phyloP scores from a whole-genome alignment of 2,113 vertebrate species.

The Cervus canadensis region DNA sequence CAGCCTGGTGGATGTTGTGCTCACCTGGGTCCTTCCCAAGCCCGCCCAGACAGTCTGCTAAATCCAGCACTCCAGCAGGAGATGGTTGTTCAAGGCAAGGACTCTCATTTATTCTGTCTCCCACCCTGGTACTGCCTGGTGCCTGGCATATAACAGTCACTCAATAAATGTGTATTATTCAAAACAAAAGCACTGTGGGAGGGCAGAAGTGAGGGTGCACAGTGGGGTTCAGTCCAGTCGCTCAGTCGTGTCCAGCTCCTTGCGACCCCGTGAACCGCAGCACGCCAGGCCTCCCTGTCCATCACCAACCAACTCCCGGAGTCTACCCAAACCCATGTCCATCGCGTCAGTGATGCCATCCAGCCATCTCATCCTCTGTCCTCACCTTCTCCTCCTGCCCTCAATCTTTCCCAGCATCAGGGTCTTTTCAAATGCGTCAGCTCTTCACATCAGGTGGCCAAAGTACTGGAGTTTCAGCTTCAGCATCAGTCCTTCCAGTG shows the following conservation, averaged over 20 bases:
- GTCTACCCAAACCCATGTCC: not conserved
- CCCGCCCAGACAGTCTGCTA: constrained; percentile 74
- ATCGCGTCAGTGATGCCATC: not conserved
- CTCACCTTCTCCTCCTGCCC: not conserved
- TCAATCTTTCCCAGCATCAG: not conserved
- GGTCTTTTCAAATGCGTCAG: not conserved
- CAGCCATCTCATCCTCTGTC: not conserved
- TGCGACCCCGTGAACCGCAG: not conserved
- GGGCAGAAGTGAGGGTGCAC: not conserved
- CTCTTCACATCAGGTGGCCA: not conserved
- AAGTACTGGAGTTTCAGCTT: not conserved
- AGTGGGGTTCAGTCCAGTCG: not conserved
- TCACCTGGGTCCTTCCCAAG: constrained; percentile 87
- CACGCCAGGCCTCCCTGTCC: not conserved
- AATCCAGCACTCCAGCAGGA: not conserved
- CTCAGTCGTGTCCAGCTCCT: not conserved
- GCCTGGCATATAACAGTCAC: not conserved
- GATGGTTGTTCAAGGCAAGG: not conserved
- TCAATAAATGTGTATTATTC: constrained; percentile 17
- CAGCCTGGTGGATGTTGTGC: constrained; percentile 84
- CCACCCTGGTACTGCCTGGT: not conserved
- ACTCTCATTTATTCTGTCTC: not conserved
- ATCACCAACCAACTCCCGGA: not conserved
- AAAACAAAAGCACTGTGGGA: not conserved
- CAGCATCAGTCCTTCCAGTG: not conserved